Base-by-base conservation (phyloP, 1,140 invertebrate genomes). In the Fragariocoptes setiger region DNA sequence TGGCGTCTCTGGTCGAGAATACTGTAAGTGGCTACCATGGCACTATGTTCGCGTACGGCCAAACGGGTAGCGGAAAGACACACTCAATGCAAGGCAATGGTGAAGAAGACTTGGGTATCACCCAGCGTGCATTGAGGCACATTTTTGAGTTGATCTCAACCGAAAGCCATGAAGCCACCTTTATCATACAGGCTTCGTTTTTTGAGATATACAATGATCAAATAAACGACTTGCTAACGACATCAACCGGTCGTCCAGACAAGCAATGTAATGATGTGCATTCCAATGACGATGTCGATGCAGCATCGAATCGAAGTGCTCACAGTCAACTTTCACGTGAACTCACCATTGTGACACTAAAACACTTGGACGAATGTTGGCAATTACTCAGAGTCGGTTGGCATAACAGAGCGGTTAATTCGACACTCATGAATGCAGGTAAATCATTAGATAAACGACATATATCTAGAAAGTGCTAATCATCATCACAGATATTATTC, bases 121-220 rank as follows among this genome's bases (percentile, higher is more conserved):
- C n/a, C n/a, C n/a, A n/a, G n/a, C n/a, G n/a, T n/a, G 39, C 50
- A 21, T 51, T 51, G 42, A 49, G 51, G 52, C 82, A 88, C 49
- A 68, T 86, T 37, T 90, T 88, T 59, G 79, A 88, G 55, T 75
- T 76, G 0, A 83, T 82, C 21, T 69, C 76, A 5, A 72, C 79
- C 1, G 68, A 73, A 12, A n/a, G n/a, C n/a, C n/a, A n/a, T n/a
- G 70, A 71, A 37, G 66, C 70, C 43, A 69, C 70, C 16, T 90
- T 76, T 55, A 59, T 90, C 35, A 76, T 82, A 0, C 63, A 83
- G 41, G 70, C 79, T n/a, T 82, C 76, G 38, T 90, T 85, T 54
- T 63, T 88, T 35, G 83, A 90, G 57, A 86, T 86, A 37, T 85
- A 86, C 58, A 86, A 83, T 58, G 79, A 85, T 59, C 72, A 74